Evolutionary conservation across 2,888 invertebrate species (phyloP).

Genomic region (Heteromurus nitidus): DNA sequence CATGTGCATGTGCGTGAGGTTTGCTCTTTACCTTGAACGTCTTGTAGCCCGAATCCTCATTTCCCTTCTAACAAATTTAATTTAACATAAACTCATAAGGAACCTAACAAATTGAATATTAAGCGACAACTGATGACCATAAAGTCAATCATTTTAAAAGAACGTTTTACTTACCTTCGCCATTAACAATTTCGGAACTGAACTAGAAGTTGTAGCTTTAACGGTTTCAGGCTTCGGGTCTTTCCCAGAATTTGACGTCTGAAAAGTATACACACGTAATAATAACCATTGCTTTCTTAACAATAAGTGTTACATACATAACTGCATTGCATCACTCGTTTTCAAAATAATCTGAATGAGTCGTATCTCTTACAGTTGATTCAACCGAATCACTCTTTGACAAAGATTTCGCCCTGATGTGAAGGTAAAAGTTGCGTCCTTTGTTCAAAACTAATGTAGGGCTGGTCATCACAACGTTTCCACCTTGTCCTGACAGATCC

Average conservation of each 20-base stretch:
- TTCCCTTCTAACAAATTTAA: constrained; percentile 25
- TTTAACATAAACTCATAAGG: neutral
- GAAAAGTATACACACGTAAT: neutral
- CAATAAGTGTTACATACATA: neutral
- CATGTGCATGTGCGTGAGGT: constrained; percentile 23
- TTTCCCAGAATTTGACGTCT: neutral
- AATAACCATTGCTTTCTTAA: neutral
- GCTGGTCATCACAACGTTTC: constrained; percentile 89
- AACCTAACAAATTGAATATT: neutral
- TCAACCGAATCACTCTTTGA: constrained; percentile 57
- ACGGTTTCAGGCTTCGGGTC: constrained; percentile 23
- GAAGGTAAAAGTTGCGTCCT: constrained; percentile 82
- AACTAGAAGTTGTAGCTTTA: constrained; percentile 47
- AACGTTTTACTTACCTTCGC: constrained; percentile 34
- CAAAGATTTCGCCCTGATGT: constrained; percentile 70
- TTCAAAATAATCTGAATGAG: neutral
- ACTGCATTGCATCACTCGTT: constrained; percentile 16
- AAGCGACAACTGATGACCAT: too few relatives aligned
- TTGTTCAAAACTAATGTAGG: constrained; percentile 87
- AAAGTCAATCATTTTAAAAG: too few relatives aligned
- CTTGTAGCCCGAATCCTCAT: constrained; percentile 35
- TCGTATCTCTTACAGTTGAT: neutral
- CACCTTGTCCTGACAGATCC: constrained; percentile 89
- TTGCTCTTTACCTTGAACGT: constrained; percentile 50
- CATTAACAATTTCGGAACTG: constrained; percentile 30